Percentiles rank a stretch among this genome's conserved stretches.
Evolutionary conservation across 2,888 invertebrate genomes (phyloP).

Genomic region (Drosophila basisetae): DNA sequence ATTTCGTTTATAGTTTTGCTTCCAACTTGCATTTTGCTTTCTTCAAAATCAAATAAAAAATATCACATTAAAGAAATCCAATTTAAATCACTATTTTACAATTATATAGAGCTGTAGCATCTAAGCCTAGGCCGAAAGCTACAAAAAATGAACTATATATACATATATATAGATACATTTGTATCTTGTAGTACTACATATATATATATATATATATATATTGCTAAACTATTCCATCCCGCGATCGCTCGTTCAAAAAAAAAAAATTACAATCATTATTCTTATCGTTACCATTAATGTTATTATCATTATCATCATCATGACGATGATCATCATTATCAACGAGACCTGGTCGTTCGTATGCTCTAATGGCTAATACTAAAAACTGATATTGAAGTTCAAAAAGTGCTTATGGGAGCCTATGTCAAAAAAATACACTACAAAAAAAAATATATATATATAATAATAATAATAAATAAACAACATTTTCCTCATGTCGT

Average conservation of each 20-base stretch:
- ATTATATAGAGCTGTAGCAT: conserved; percentile 26
- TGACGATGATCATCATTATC: not conserved
- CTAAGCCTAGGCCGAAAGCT: conserved; percentile 23
- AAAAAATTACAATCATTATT: conserved; percentile 1
- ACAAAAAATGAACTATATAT: conserved; percentile 11
- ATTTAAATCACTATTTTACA: conserved; percentile 64
- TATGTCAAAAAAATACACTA: conserved; percentile 47
- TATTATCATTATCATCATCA: conserved; percentile 12
- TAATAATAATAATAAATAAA: not conserved
- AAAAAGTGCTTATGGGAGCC: conserved; percentile 56
- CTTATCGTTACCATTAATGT: conserved; percentile 7
- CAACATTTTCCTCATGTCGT: not conserved
- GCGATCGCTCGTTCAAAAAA: conserved; percentile 11
- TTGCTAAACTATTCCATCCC: conserved; percentile 18
- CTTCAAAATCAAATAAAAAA: conserved; percentile 68
- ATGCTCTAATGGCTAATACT: conserved; percentile 59
- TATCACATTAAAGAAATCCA: conserved; percentile 77
- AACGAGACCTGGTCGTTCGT: conserved; percentile 32
- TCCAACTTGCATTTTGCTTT: conserved; percentile 49
- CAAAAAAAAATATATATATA: conserved; percentile 11
- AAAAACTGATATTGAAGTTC: conserved; percentile 75
- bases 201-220: conserved; percentile 7
- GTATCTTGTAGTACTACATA: not conserved
- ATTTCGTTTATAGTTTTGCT: conserved; percentile 30
- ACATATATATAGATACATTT: not conserved